Evolutionary conservation across 2,797 vertebrate species (phyloP).

Genomic region (Cynopterus sphinx): DNA sequence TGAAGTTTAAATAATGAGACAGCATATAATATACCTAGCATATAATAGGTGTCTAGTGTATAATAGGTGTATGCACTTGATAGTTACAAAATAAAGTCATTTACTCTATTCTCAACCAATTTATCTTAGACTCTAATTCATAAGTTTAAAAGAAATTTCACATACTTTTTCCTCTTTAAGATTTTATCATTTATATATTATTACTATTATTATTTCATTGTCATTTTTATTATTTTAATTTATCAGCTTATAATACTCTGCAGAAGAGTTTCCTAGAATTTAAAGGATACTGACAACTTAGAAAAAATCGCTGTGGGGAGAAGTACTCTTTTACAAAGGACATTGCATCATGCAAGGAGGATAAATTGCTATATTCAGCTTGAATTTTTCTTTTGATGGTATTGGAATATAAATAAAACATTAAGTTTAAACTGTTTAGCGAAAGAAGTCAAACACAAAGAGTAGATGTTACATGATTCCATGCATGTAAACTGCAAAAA

Average conservation of each 20-base stretch:
- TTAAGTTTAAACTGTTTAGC: neutral
- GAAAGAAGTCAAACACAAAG: neutral
- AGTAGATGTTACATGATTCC: neutral
- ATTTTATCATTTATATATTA: neutral
- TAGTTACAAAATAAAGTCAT: neutral
- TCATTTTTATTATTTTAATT: neutral
- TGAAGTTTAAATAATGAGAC: neutral
- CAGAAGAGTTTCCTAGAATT: neutral
- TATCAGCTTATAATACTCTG: neutral
- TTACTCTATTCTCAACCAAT: neutral
- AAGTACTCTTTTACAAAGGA: constrained; percentile 9
- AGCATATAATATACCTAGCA: neutral
- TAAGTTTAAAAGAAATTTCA: constrained; percentile 13
- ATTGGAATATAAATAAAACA: neutral
- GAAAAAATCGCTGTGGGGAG: neutral
- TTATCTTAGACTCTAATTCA: neutral
- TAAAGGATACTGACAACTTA: neutral
- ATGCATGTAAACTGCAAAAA: neutral
- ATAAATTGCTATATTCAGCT: neutral
- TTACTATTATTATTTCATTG: neutral
- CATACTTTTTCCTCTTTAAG: neutral
- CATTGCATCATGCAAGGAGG: neutral
- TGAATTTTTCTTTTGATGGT: neutral
- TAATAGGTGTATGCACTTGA: neutral
- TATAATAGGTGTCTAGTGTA: neutral